Conservation (phyloP, 1,140 invertebrate species). For the Papilio glaucus region DNA sequence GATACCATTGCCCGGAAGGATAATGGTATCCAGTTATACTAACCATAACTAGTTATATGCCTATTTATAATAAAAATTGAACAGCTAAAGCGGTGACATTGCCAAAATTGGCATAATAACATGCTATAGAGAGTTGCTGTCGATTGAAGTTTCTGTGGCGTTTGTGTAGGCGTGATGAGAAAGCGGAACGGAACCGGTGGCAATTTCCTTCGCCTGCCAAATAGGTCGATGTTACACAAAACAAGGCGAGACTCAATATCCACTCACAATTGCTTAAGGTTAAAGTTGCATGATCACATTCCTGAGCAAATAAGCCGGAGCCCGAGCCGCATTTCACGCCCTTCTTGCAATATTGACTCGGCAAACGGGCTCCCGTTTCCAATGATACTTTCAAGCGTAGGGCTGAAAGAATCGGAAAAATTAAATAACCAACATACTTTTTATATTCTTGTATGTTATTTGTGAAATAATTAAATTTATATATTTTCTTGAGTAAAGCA, state of each 20-base stretch:
- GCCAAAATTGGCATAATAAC: constrained; percentile 33
- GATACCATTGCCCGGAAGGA: background rate
- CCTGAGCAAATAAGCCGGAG: constrained; percentile 66
- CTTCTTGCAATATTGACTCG: constrained; percentile 63
- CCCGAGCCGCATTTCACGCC: constrained; percentile 55
- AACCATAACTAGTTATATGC: background rate
- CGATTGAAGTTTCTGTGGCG: constrained; percentile 5
- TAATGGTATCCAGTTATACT: background rate
- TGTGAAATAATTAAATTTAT: no score
- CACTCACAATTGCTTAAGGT: constrained; percentile 64
- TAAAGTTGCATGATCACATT: constrained; percentile 77
- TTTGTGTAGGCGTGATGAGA: constrained; percentile 51
- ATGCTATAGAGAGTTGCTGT: background rate
- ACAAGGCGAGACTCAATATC: constrained; percentile 65
- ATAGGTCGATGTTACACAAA: constrained; percentile 55
- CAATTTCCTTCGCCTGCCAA: constrained; percentile 69
- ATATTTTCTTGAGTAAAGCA: no score
- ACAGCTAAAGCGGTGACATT: constrained; percentile 23
- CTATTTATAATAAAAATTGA: constrained; percentile 31
- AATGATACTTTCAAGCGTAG: constrained; percentile 38
- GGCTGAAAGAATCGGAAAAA: constrained; percentile 13
- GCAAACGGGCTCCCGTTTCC: constrained; percentile 46
- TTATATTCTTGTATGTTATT: background rate
- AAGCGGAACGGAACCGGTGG: constrained; percentile 57
- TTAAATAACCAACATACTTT: background rate